Evolutionary conservation across 2,113 vertebrate species (phyloP), one percentile per base, ranked within the genome.

Genomic region (Pteruthius melanotis): DNA sequence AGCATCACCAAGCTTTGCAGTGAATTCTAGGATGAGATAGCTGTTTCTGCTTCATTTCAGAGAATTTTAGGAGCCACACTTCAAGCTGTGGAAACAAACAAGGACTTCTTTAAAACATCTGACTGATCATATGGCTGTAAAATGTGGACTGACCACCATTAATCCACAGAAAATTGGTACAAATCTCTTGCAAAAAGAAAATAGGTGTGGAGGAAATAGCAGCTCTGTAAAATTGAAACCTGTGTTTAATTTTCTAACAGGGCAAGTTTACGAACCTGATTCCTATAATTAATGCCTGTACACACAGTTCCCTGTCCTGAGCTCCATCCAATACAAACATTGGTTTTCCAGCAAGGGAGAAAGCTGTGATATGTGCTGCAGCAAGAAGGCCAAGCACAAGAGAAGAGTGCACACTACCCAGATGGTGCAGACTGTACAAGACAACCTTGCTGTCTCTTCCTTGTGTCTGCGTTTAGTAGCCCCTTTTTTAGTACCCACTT

Each of bases 221-320:
- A 90, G 91, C 91, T 96, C 94, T 89, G 42, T 66, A 88, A 93
- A 94, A 77, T 61, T 77, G 63, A 92, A 94, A 80, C 13, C 33
- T 42, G 13, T 90, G 87, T 82, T 96, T 96, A 75, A 75, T 92
- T 94, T 96, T 94, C 86, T 96, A 71, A 78, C 69, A 75, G 53
- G 45, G 40, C 10, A 3, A 64, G 20, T 83, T 93, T 96, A 84
- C 63, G 52, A 96, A 95, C 40, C 44, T 75, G 72, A 92, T 81
- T 95, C 64, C 65, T 83, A 45, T 60, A 95, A 96, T 91, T 95
- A 93, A 90, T 63, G 49, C 65, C 90, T 91, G 17, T 44, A 78
- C 44, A 66, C 40, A 77, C 6, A 59, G 44, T 86, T 81, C 72
- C 40, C 31, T 53, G 16, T 80, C 39, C 64, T 63, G 75, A 90